Base-by-base conservation (phyloP, 2,888 invertebrate genomes). In the Coenonympha glycerion region DNA sequence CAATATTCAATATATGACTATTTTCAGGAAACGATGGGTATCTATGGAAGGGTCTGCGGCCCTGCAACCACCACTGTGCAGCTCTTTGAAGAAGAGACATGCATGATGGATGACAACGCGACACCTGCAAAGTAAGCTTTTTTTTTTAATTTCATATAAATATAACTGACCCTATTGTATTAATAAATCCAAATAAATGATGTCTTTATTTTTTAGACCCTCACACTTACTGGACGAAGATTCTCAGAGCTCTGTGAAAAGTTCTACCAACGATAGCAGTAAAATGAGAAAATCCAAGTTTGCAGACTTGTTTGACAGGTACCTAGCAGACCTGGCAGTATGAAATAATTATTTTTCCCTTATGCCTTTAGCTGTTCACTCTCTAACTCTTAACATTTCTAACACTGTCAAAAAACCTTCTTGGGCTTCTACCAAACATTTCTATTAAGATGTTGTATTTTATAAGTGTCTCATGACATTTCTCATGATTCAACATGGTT, bases 221-320 rank as follows among this genome's bases (percentile, higher is more conserved):
- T 74, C 82, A 8, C 80, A 84, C 60, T 69, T 88, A 73, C 67
- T 91, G 59, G 92, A 92, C 68, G 95, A 95, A 63, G 93, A 93
- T 73, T 95, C 95, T 3, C 94, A 94, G 75, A 94, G 93, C 66
- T 95, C 95, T n/a, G 90, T 93, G 21, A 88, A 92, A 61, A 95
- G 94, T 71, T 92, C 91, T 18, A 92, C 92, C 1, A 91, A 91
- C 40, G 92, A 92, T 65, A 91, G 90, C 58, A 88, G 73, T 58
- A 89, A 84, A 71, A 71, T 76, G 71, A 86, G 79, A 61, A 86
- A 82, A 64, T 86, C 84, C 0, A 86, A 86, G 63, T 86, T 87
- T 62, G 79, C 82, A 13, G 84, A 86, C 65, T 69, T 86, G 53
- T 87, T 87, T 71, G 87, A 87, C 69, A 86, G 86, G 87, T 86